These are phyloP conservation scores for Lasioglossum vierecki DNA, from an alignment of 2,888 invertebrate species.

Conservation along the genomic window DNA sequence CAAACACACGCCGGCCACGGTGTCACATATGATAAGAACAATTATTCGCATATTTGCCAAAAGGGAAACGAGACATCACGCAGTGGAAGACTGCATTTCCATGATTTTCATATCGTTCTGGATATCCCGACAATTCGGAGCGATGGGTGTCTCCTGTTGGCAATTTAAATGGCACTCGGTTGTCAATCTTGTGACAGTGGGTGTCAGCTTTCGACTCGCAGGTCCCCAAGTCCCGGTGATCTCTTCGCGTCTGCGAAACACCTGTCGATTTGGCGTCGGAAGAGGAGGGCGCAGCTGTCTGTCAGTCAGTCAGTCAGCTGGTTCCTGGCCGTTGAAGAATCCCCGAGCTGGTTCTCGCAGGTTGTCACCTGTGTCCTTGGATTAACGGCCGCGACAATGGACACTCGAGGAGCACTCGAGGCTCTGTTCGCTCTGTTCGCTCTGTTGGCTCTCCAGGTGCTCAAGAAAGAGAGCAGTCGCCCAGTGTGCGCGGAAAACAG, in stretches of 20 bases:
- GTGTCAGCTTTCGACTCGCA: neutral
- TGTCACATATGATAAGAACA: neutral
- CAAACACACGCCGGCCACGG: no score
- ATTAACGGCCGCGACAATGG: neutral
- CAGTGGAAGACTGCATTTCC: neutral
- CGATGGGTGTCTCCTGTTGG: neutral
- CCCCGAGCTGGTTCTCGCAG: neutral
- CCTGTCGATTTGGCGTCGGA: conserved; percentile 5
- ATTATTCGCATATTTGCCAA: neutral
- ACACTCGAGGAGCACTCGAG: neutral
- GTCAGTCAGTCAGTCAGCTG: neutral
- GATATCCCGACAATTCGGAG: neutral
- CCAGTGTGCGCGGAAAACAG: neutral
- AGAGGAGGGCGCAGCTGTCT: neutral
- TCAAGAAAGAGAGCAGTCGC: neutral
- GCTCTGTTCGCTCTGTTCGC: neutral
- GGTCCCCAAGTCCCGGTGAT: neutral
- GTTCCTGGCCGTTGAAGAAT: neutral
- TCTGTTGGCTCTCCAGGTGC: neutral
- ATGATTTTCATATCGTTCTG: neutral
- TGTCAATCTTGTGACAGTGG: neutral
- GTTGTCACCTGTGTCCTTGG: neutral
- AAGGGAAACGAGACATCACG: neutral
- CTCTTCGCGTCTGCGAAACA: neutral
- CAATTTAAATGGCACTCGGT: neutral